Evolutionary conservation across 2,888 invertebrate genomes (phyloP).

Genomic region (Nymphalis urticae): DNA sequence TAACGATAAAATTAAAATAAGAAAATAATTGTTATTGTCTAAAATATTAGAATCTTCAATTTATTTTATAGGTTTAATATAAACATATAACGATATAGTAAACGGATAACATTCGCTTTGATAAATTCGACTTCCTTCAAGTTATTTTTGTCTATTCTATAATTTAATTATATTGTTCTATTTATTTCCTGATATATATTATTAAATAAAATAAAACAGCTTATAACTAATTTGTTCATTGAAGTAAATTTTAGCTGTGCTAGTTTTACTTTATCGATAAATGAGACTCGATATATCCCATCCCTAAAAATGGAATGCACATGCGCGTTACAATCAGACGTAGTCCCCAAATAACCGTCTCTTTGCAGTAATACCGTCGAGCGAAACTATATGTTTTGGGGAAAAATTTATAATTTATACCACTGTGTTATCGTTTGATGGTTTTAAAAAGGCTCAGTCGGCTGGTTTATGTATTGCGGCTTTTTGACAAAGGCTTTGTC

Average conservation of each 20-base stretch:
- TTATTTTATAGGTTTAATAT: no score
- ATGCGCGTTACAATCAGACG: conserved; percentile 56
- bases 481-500: conserved; percentile 7
- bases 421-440: conserved; percentile 5
- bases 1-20: no score
- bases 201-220: no score
- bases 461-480: background rate
- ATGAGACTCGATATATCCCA: conserved; percentile 34
- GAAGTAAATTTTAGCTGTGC: background rate
- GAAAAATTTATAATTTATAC: conserved; percentile 24
- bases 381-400: conserved; percentile 29
- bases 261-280: conserved; percentile 21
- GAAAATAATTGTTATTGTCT: background rate
- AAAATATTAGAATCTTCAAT: no score
- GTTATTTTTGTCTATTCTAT: no score
- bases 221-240: no score
- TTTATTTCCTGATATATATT: no score
- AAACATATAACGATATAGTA: no score
- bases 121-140: no score
- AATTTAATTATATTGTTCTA: no score
- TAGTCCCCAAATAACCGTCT: conserved; percentile 44
- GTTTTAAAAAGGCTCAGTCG: conserved; percentile 3
- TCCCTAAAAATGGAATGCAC: conserved; percentile 56
- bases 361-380: conserved; percentile 58
- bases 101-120: no score